Evolutionary conservation across 1,140 invertebrate genomes (phyloP), one percentile per base, ranked within the genome.

Genomic region (Mizuhopecten yessoensis): DNA sequence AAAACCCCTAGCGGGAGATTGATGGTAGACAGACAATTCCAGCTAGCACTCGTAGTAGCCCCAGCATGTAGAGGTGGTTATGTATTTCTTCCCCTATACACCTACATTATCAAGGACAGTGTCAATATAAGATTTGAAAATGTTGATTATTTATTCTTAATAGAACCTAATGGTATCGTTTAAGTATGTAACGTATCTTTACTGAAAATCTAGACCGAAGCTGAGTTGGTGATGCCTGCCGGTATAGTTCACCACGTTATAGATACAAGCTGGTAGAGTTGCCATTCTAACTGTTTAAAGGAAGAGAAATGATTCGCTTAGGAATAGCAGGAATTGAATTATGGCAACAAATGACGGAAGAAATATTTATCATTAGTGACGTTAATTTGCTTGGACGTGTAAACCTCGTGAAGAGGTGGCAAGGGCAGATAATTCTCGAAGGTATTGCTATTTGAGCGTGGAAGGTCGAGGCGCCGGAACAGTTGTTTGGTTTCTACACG

Each of bases 381-480:
- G n/a, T 75, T 75, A 75, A 75, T 75, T 75, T 75, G 57, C 57
- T 75, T 75, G 57, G 57, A 75, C 57, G 57, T 75, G 57, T 75
- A 75, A 75, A 75, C 57, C 57, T 75, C 57, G n/a, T 75, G 57
- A 75, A 75, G 57, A 29, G 23, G 23, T 75, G 57, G 57, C 57
- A 75, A 29, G 57, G 57, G 57, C 57, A 75, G 57, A 75, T 75
- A 75, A 75, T 75, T 75, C 57, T 75, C 57, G 0, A 1, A 2
- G 57, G 57, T 29, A 45, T 45, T 45, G 42, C 42, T 45, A 75
- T 75, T 29, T 75, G 57, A 75, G 57, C 15, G 57, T 17, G n/a
- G 57, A 75, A 75, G 57, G 57, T 75, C n/a, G 57, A 75, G 29
- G 57, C n/a, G 57, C 9, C 23, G n/a, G 57, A 75, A 29, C 57